Evolutionary conservation across 2,113 vertebrate species (phyloP), one percentile per base, ranked within the genome.

Genomic region (Cervus canadensis): DNA sequence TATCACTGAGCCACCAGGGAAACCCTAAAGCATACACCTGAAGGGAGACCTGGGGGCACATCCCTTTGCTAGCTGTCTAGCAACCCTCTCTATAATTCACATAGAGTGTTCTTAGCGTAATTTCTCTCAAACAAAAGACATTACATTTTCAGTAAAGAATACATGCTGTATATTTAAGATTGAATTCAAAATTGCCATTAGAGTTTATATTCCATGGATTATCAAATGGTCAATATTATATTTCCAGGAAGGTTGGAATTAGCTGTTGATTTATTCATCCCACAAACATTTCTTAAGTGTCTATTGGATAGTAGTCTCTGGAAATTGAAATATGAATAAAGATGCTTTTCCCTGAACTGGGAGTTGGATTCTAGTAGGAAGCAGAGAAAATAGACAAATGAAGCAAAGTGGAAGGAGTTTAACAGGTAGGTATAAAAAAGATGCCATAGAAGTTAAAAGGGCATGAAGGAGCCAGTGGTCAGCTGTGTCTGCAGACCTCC

Each of bases 311-410:
- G 23, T 16, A 87, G 48, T 54, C n/a, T 78, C 54, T 83, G 62
- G 85, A 92, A 82, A 96, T 28, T 54, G 60, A 89, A 78, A 92
- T 92, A 54, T 84, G 79, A 92, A 87, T 87, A 92, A 92, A 43
- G 36, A 86, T 64, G 4, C 36, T 84, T 96, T 91, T 30, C 43
- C 36, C 8, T 59, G 59, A 95, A 84, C 33, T 30, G 21, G 84
- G 71, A 88, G 19, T 64, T 81, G 71, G 74, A 91, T 8, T 76
- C 50, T 26, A 54, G n/a, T 45, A 19, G 43, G 15, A 92, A 25
- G 45, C 71, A 28, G 45, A 57, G 8, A 84, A 78, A 95, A 43
- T 5, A n/a, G 62, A 87, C 10, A 87, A 88, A 36, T 89, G 52
- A 85, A 91, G 43, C 9, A 26, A 83, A 57, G 50, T 67, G 26